Conservation (phyloP, 2,888 invertebrate species). For the Trissolcus brochymenae region DNA sequence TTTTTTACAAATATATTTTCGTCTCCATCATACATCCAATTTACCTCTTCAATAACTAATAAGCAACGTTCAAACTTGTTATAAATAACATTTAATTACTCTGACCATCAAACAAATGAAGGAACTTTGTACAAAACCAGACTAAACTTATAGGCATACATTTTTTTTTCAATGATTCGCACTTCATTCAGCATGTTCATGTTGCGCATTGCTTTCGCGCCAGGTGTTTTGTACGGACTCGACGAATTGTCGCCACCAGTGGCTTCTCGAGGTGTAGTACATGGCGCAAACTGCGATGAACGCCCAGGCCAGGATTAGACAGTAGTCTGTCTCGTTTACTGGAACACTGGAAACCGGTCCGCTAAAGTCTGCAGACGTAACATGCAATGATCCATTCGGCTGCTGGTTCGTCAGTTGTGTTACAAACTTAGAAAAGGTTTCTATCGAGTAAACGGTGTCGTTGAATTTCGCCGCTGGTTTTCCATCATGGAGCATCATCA, state of each 20-base stretch:
- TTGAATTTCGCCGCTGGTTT: constrained; percentile 90
- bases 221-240: constrained; percentile 91
- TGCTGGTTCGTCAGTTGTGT: constrained; percentile 85
- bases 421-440: constrained; percentile 87
- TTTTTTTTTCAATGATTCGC: neutral
- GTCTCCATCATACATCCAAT: neutral
- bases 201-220: constrained; percentile 91
- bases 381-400: constrained; percentile 81
- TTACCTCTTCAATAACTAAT: neutral
- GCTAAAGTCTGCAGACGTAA: constrained; percentile 85
- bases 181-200: constrained; percentile 84
- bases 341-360: constrained; percentile 90
- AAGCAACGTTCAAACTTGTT: constrained; percentile 18
- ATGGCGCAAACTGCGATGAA: constrained; percentile 87
- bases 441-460: constrained; percentile 87
- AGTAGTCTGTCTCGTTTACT: constrained; percentile 87
- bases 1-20: constrained; percentile 33
- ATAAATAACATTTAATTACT: constrained; percentile 21
- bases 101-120: constrained; percentile 4
- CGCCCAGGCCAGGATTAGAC: constrained; percentile 88
- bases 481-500: constrained; percentile 93
- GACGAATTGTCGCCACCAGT: constrained; percentile 86
- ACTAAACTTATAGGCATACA: constrained; percentile 2
- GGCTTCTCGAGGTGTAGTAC: constrained; percentile 87
- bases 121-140: constrained; percentile 45